Evolutionary conservation across 2,888 invertebrate species (phyloP), one percentile per base, ranked within the genome.

Genomic region (Hoplodrina ambigua): DNA sequence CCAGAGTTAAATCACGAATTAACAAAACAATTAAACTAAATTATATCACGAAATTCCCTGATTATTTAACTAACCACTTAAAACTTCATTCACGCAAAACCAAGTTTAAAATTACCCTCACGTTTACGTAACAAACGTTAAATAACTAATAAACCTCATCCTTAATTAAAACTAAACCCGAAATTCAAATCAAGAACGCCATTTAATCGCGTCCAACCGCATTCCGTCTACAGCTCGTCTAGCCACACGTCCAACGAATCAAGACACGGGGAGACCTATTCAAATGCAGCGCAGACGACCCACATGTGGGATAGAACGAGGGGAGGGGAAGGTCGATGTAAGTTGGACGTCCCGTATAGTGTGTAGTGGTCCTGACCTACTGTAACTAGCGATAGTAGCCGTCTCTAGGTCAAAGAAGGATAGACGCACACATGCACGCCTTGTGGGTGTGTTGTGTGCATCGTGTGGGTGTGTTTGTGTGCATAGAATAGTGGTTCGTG

Each of bases 401-500:
- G 91, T 88, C 92, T 94, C 92, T 95, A 95, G 95, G 95, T 96
- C 95, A 95, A 94, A 94, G 93, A 95, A 95, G 94, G 95, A 94
- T 94, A 94, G 89, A 95, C 94, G 88, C 95, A 94, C 93, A 94
- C 94, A 91, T 87, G 79, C 81, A 82, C 49, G 79, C 69, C 75
- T 69, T 85, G 81, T 79, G 66, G 59, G 70, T 70, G 70, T 79
- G 68, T 52, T 54, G 59, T 66, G 72, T 66, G 13, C 7, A 10
- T 4, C 7, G 4, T 46, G 53, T 10, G 7, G 2, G 41, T 55
- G 30, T 67, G 60, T 13, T 55, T 44, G 71, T 77, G 78, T 76
- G 78, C 66, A 71, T 66, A 50, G 69, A 72, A 83, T 80, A 82
- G 82, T 81, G 65, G 13, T 83, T 75, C 65, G 66, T 61, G 68